phyloP scores from a whole-genome alignment of 2,888 invertebrate genomes.

The Diloba caeruleocephala region DNA sequence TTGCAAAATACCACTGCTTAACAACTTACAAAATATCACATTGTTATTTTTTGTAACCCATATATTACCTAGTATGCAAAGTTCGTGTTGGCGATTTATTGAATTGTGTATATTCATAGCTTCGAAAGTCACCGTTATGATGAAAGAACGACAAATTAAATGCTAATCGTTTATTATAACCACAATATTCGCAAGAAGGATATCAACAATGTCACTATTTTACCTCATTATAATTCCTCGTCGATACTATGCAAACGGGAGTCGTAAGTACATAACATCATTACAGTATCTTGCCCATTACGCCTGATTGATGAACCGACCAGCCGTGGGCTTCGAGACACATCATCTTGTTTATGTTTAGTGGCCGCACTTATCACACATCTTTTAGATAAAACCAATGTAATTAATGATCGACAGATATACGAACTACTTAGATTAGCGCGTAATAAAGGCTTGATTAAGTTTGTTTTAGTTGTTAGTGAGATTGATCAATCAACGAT shows the following conservation, averaged over 20 bases:
- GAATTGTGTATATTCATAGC: too few relatives aligned
- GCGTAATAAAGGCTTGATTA: slow-evolving; percentile 40
- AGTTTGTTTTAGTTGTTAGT: slow-evolving; percentile 30
- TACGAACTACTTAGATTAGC: slow-evolving; percentile 39
- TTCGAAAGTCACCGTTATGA: not conserved
- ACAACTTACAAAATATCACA: too few relatives aligned
- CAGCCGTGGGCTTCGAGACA: slow-evolving; percentile 41
- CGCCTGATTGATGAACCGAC: slow-evolving; percentile 62
- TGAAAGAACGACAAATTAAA: slow-evolving; percentile 4
- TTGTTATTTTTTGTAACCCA: too few relatives aligned
- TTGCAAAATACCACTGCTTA: too few relatives aligned
- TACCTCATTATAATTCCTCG: slow-evolving; percentile 38
- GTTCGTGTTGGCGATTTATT: too few relatives aligned
- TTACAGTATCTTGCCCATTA: slow-evolving; percentile 60
- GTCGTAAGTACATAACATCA: slow-evolving; percentile 45
- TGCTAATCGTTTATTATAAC: slow-evolving; percentile 8
- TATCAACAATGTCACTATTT: slow-evolving; percentile 36
- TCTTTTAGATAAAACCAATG: slow-evolving; percentile 51
- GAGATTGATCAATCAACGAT: slow-evolving; percentile 33
- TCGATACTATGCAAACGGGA: slow-evolving; percentile 41
- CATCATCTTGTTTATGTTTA: slow-evolving; percentile 60
- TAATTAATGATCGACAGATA: slow-evolving; percentile 50
- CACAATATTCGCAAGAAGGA: slow-evolving; percentile 25
- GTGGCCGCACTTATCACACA: slow-evolving; percentile 46
- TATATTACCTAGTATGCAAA: too few relatives aligned